A percentile compares a stretch with the other conserved stretches of the same genome.
These are phyloP conservation scores for Cosmorhoe ocellata DNA, from an alignment of 2,888 invertebrate species.

Conservation along the genomic window DNA sequence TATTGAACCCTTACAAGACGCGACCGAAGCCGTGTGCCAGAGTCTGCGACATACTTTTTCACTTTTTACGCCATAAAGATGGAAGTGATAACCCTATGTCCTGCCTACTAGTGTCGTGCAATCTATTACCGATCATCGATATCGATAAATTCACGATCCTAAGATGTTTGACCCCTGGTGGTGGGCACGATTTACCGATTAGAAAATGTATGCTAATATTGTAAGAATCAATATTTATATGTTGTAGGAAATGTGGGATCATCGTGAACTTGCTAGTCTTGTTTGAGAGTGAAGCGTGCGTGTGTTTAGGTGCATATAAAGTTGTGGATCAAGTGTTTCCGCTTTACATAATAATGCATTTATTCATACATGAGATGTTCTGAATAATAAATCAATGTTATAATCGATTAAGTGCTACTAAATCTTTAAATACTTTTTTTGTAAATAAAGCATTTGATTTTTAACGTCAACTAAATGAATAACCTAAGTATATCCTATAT, in stretches of 20 bases:
- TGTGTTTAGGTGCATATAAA: conserved; percentile 17
- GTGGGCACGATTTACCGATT: conserved; percentile 69
- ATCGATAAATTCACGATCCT: conserved; percentile 62
- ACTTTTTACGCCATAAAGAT: conserved; percentile 62
- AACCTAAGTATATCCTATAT: no score
- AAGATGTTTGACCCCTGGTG: conserved; percentile 65
- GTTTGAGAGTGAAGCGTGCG: conserved; percentile 34
- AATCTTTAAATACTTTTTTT: conserved; percentile 3
- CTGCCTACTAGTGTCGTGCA: conserved; percentile 59
- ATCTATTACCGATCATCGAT: conserved; percentile 58
- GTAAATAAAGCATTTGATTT: no score
- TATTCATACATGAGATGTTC: conserved; percentile 17
- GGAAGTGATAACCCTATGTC: conserved; percentile 62
- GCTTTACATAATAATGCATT: conserved; percentile 23
- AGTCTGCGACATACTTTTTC: conserved; percentile 60
- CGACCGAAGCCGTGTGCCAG: conserved; percentile 27
- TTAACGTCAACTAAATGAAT: no score
- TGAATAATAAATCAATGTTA: conserved; percentile 13
- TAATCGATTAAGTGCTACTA: conserved; percentile 20
- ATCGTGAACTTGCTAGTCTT: conserved; percentile 47
- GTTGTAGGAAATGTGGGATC: conserved; percentile 45
- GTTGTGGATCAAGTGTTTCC: conserved; percentile 18
- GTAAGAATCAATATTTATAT: conserved; percentile 59
- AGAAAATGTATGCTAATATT: conserved; percentile 64
- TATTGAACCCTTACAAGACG: conserved; percentile 60